A percentile compares a stretch with the other conserved stretches of the same genome.
phyloP scores from a whole-genome alignment of 2,113 vertebrate genomes.

The Tricholaema leucomelas region DNA sequence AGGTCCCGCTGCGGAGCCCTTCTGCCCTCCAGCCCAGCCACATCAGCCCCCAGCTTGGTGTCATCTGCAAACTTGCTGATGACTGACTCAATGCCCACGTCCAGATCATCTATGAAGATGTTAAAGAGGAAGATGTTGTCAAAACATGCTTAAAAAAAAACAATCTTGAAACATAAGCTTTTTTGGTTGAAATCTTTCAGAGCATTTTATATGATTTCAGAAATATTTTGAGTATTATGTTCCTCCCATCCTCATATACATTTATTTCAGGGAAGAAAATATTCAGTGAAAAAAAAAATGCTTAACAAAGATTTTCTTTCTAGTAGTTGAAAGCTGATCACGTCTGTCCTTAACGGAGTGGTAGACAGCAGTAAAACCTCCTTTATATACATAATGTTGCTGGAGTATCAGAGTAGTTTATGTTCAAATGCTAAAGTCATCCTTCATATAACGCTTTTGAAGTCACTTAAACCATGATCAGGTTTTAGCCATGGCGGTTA shows the following conservation, averaged over 20 bases:
- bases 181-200: neutral
- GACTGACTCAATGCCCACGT: too few relatives aligned
- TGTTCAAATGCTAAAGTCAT: conserved; percentile 31
- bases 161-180: fast-evolving
- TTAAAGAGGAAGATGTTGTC: too few relatives aligned
- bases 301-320: neutral
- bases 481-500: conserved; percentile 11
- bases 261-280: neutral
- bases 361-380: neutral
- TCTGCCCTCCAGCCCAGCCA: too few relatives aligned
- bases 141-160: too few relatives aligned
- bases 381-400: neutral
- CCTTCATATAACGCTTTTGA: conserved; percentile 18
- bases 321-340: neutral
- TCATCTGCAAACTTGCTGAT: too few relatives aligned
- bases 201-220: neutral
- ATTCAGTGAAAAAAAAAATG: neutral
- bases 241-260: fast-evolving
- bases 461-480: neutral
- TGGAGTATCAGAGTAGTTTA: neutral
- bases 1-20: too few relatives aligned
- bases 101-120: too few relatives aligned
- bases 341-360: neutral
- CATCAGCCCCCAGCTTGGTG: too few relatives aligned
- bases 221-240: neutral